Base-by-base conservation (phyloP, 2,113 vertebrate genomes). In the Nothocercus julius region DNA sequence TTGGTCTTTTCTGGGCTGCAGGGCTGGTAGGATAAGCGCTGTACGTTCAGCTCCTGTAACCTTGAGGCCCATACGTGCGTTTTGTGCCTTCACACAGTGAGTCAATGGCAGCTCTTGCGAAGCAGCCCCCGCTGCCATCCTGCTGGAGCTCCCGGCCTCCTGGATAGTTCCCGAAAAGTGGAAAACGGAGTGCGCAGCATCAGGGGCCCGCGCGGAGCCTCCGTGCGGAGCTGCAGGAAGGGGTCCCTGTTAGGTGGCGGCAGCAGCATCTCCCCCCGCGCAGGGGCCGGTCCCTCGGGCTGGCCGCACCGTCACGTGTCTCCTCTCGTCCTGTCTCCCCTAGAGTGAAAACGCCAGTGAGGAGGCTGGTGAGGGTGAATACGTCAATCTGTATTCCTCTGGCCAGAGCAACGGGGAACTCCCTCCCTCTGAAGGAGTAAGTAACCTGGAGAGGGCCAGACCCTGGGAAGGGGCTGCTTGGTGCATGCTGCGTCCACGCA, bases 321-420 rank as follows among this genome's bases (percentile, higher is more conserved):
- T 97, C 95, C 96, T 98, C 93, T 97, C 95, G 12, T 98, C 98
- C 98, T 98, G 93, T 98, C 95, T 98, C 97, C 97, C 95, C 44
- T 98, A 99, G 99, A 99, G 98, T 95, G 98, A 99, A 97, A 98
- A 98, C 89, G 97, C 98, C 97, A 98, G 98, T 90, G 99, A 99
- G 97, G 99, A 99, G 95, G 98, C 98, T 95, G 99, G 99, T 93
- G 99, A 99, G 98, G 99, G 99, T 96, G 99, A 99, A 97, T 99
- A 99, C 66, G 98, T 99, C 98, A 99, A 98, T 98, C 98, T 99
- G 96, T 99, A 98, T 96, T 98, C 99, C 85, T 99, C 99, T 97
- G 98, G 98, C 97, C 99, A 98, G 97, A 98, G 98, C 98, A 98
- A 98, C 97, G 98, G 98, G 96, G 98, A 99, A 97, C 97, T 98